These are phyloP conservation scores for Callipepla californica DNA, from an alignment of 2,113 vertebrate genomes.

Conservation along the genomic window DNA sequence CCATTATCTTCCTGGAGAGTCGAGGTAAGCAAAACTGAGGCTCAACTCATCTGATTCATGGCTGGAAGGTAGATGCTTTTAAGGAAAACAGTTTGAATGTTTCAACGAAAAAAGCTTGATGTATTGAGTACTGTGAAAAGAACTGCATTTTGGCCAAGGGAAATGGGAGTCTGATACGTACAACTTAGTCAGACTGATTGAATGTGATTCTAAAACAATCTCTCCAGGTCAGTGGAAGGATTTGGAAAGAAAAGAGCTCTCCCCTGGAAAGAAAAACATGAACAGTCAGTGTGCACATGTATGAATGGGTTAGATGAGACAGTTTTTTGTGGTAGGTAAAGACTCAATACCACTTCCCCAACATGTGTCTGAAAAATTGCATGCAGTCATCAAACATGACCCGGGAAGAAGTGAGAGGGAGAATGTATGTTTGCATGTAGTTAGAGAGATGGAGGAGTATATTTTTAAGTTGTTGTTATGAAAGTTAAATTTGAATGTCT, in stretches of 20 bases:
- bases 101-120: not conserved
- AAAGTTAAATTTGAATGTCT: not conserved
- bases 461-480: not conserved
- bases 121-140: not conserved
- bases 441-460: not conserved
- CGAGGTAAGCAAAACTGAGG: not conserved
- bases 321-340: not conserved
- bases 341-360: not conserved
- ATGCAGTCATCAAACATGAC: rapidly evolving
- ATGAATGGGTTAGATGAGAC: not conserved
- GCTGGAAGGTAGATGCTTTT: not conserved
- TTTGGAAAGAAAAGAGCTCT: not conserved
- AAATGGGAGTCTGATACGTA: not conserved
- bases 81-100: not conserved
- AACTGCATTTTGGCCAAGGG: not conserved
- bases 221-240: not conserved
- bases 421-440: not conserved
- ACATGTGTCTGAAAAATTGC: not conserved
- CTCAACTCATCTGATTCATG: not conserved
- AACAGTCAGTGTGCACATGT: not conserved
- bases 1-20: not conserved
- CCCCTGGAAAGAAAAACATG: not conserved
- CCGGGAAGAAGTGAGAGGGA: not conserved
- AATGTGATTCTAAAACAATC: not conserved
- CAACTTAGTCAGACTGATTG: not conserved